Base-by-base conservation (phyloP, 2,113 vertebrate genomes). In the Bubalus kerabau region DNA sequence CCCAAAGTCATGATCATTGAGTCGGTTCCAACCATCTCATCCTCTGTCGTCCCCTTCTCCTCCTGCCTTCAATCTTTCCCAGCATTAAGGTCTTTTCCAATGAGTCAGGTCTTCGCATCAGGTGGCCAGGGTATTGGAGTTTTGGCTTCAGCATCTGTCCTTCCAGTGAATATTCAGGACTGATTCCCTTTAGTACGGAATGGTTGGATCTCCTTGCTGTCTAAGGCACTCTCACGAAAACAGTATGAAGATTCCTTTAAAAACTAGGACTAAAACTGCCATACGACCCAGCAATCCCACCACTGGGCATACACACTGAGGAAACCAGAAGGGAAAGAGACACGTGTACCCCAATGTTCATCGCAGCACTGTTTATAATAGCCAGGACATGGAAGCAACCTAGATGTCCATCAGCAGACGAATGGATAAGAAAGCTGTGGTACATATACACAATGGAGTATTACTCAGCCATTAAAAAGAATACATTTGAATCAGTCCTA, bases 301-400 rank as follows among this genome's bases (percentile, higher is more conserved):
- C 19, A 0, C 17, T 67, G 64, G 64, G 64, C 62, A 1, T 36
- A 36, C 0, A n/a, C 32, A 0, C 0, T 0, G 4, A 67, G 64
- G 32, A 67, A 36, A 67, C 32, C 64, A 67, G 64, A 67, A 5
- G 2, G 10, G 64, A 67, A 36, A 67, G 32, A 67, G 16, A 36
- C 64, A 67, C 2, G 2, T n/a, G 64, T 0, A 67, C 64, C 8
- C 64, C 64, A n/a, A 0, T 10, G 8, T n/a, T 67, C 64, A 67
- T 67, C 2, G 0, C 16, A 19, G 32, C 64, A 2, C 16, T 9
- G 64, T 67, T n/a, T 67, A 67, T 0, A n/a, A n/a, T 2, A 5
- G 16, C 32, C 32, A 67, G 32, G 64, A n/a, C 16, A 1, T 5
- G 16, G 16, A 67, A n/a, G 4, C 64, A 19, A n/a, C 7, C 64